Evolutionary conservation across 2,797 vertebrate species (phyloP).

Genomic region (Notoglanidium macrostoma): DNA sequence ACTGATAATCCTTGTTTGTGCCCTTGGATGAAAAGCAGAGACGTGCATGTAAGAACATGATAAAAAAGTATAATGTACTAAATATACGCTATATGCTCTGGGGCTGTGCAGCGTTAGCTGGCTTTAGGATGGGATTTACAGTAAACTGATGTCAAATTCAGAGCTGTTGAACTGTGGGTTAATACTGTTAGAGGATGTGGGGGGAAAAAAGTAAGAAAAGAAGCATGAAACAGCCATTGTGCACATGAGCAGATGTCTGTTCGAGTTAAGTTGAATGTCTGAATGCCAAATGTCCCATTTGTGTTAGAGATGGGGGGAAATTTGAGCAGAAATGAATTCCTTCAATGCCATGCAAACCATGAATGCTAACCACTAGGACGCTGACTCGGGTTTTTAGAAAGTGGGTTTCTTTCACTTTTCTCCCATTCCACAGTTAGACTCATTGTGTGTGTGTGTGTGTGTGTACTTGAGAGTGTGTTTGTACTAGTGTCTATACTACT

Average conservation of each 20-base stretch:
- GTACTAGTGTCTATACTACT: neutral
- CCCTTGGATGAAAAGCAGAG: neutral
- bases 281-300: constrained; percentile 36
- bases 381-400: constrained; percentile 52
- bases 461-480: constrained; percentile 55
- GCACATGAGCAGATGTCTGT: constrained; percentile 47
- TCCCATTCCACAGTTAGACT: constrained; percentile 49
- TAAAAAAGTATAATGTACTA: neutral
- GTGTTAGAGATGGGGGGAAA: constrained; percentile 45
- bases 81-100: neutral
- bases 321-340: constrained; percentile 42
- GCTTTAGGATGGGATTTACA: neutral
- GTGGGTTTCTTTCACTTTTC: constrained; percentile 56
- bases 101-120: neutral
- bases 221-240: constrained; percentile 15
- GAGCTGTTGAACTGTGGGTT: constrained; percentile 18
- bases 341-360: constrained; percentile 25
- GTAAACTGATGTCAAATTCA: neutral
- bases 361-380: constrained; percentile 53
- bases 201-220: neutral
- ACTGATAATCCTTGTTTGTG: neutral
- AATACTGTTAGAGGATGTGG: constrained; percentile 5
- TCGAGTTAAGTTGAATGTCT: constrained; percentile 40
- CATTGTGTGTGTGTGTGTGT: neutral
- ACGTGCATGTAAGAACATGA: neutral